These are phyloP conservation scores for Camponotus fellah DNA, from an alignment of 2,888 invertebrate species.

Conservation along the genomic window DNA sequence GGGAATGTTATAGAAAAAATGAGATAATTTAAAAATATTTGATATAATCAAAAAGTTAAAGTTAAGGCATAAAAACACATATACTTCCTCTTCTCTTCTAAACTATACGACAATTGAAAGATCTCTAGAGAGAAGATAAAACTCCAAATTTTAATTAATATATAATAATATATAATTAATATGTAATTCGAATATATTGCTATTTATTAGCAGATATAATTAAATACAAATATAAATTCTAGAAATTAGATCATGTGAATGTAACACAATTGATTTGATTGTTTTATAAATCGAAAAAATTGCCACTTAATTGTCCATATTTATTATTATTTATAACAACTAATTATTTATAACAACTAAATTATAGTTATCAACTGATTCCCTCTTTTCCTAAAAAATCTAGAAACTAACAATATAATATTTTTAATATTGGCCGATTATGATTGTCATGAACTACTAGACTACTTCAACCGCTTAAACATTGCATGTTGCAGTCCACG, in stretches of 20 bases:
- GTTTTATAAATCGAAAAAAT: background rate
- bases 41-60: constrained; percentile 10
- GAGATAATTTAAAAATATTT: background rate
- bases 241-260: background rate
- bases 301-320: background rate
- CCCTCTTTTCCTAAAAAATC: no score
- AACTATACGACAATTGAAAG: background rate
- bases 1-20: background rate
- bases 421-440: background rate
- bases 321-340: background rate
- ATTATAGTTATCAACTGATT: no score
- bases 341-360: background rate
- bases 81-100: background rate
- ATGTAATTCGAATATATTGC: background rate
- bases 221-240: background rate
- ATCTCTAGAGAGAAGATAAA: background rate
- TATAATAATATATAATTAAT: no score
- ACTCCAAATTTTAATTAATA: background rate
- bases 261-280: background rate
- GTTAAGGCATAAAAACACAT: background rate
- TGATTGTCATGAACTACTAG: background rate
- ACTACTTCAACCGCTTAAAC: background rate
- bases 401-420: background rate
- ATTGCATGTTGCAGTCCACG: background rate
- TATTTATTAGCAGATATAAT: background rate